A percentile compares a stretch with the other conserved stretches of the same genome.
These are phyloP conservation scores for Anoura caudifer DNA, from an alignment of 2,113 vertebrate genomes.

Conservation along the genomic window DNA sequence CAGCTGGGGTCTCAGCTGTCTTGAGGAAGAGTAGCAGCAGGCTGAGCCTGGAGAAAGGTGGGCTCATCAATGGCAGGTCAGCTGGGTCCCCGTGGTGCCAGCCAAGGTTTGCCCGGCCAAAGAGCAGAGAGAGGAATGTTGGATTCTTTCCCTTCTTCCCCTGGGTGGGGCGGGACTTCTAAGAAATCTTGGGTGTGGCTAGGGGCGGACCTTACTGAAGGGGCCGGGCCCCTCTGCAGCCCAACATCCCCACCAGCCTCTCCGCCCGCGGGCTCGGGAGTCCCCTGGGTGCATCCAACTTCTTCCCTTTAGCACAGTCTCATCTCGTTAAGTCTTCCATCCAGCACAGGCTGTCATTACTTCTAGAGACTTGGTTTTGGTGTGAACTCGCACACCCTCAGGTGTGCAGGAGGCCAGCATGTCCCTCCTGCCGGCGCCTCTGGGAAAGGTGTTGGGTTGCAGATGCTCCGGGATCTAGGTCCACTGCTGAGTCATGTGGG, in stretches of 20 bases:
- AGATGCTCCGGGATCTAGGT: background rate
- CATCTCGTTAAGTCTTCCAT: background rate
- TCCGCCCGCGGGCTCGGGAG: fast-evolving
- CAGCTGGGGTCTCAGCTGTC: fast-evolving
- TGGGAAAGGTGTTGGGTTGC: background rate
- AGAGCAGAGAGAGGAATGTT: fast-evolving
- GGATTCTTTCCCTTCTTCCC: background rate
- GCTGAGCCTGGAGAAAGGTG: background rate
- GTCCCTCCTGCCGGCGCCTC: no score
- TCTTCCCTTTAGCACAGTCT: background rate
- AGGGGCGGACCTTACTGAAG: fast-evolving
- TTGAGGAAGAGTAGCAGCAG: background rate
- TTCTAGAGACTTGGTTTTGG: background rate
- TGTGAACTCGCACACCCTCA: background rate
- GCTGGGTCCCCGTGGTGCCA: background rate
- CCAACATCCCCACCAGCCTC: background rate
- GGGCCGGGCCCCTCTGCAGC: background rate
- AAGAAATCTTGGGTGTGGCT: background rate
- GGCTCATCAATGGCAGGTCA: background rate
- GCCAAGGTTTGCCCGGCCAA: no score
- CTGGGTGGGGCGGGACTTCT: background rate
- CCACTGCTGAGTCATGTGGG: no score
- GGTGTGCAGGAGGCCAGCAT: background rate
- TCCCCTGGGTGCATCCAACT: background rate
- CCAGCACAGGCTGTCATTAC: background rate